Evolutionary conservation across 2,113 vertebrate genomes (phyloP), one percentile per base, ranked within the genome.

Genomic region (Talpa occidentalis): DNA sequence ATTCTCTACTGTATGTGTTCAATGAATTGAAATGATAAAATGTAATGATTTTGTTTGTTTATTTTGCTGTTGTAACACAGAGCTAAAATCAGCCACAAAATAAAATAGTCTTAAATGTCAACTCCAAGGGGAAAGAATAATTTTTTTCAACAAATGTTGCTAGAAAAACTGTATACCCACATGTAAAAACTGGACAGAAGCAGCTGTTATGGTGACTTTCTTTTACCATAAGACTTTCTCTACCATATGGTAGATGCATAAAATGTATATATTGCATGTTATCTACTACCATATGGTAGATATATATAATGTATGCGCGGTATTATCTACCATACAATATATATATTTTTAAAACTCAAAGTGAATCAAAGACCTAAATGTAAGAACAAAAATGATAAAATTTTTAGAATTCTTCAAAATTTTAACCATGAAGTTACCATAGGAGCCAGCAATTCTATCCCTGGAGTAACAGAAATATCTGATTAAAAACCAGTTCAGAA

Each of bases 21-120:
- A 82, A 19, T 86, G 49, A 85, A 49, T 17, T 94, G 17, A 90
- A 78, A 87, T 44, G 77, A 79, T 84, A 64, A 91, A 72, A 40
- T 42, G 15, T 15, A 52, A 74, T 74, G 6, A 5, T 54, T 76
- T 47, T 81, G 35, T 37, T 86, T 86, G 56, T 28, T 56, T 62
- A 67, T 47, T 88, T 66, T 92, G 24, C n/a, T 92, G 77, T 47
- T 60, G 84, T 88, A 47, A 77, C 6, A 87, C 3, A 66, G 30
- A 95, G 15, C 6, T 91, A 70, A 93, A 93, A 70, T 67, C 26
- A 88, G 28, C 6, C 66, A 69, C 52, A 54, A 42, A 49, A 91
- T 47, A 49, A 77, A 77, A 70, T 4, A 40, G 16, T 64, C n/a
- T 15, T 8, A n/a, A 10, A 11, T 37, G 3, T 26, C 67, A 91